Evolutionary conservation across 2,113 vertebrate species (phyloP).

Genomic region (Pardalotus punctatus): DNA sequence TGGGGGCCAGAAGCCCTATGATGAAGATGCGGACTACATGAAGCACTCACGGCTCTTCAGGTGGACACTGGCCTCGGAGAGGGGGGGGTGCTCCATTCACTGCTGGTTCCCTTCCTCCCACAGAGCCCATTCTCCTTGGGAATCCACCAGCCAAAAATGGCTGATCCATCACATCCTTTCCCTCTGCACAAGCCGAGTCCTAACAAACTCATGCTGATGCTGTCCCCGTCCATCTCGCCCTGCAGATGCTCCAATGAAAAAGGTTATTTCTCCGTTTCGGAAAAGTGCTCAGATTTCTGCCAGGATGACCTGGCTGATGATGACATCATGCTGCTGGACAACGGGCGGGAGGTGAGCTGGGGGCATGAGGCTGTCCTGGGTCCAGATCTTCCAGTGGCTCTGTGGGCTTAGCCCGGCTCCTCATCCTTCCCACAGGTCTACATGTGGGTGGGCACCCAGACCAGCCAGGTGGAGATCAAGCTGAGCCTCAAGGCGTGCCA

Average conservation of each 20-base stretch:
- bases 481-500: slow-evolving; percentile 96
- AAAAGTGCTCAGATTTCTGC: slow-evolving; percentile 98
- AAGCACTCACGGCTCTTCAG: slow-evolving; percentile 94
- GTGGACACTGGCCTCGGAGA: slow-evolving; percentile 66
- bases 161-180: neutral
- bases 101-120: neutral
- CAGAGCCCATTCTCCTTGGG: neutral
- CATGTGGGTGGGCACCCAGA: slow-evolving; percentile 99
- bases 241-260: slow-evolving; percentile 96
- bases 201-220: neutral
- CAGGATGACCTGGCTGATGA: slow-evolving; percentile 96
- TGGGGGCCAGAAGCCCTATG: slow-evolving; percentile 89
- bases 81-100: neutral
- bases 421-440: slow-evolving; percentile 81
- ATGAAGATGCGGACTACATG: slow-evolving; percentile 95
- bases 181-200: rapidly evolving
- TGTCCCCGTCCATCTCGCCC: neutral
- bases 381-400: rapidly evolving
- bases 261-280: slow-evolving; percentile 94
- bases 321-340: slow-evolving; percentile 97
- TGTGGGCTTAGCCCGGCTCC: rapidly evolving
- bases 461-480: slow-evolving; percentile 98
- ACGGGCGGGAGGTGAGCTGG: slow-evolving; percentile 85
- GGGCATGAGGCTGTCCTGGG: neutral
- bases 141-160: neutral